phyloP scores from a whole-genome alignment of 2,888 invertebrate genomes.

The Clanis bilineata region DNA sequence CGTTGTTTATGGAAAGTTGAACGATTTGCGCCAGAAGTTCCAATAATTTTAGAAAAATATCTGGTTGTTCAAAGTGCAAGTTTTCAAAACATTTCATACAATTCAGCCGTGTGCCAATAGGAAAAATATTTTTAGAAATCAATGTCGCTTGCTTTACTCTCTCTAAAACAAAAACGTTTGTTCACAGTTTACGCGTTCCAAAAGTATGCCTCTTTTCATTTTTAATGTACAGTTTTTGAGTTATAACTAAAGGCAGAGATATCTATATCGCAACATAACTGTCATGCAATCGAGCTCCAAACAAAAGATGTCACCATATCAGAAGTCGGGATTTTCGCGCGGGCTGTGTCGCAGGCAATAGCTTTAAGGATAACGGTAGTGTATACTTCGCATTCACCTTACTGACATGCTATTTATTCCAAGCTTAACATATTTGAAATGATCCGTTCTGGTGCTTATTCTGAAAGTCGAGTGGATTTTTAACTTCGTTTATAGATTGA shows the following conservation, averaged over 20 bases:
- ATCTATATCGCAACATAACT: neutral
- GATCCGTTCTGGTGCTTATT: neutral
- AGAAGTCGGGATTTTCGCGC: neutral
- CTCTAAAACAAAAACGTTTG: too few species aligned
- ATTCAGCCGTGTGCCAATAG: too few species aligned
- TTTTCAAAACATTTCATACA: too few species aligned
- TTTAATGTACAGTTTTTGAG: neutral
- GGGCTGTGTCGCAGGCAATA: neutral
- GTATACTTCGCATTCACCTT: neutral
- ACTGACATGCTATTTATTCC: slow-evolving; percentile 1
- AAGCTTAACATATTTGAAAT: neutral
- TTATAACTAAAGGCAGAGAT: neutral
- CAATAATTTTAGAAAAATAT: too few species aligned
- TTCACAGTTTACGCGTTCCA: neutral
- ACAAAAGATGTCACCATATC: slow-evolving; percentile 7
- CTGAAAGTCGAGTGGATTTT: too few species aligned
- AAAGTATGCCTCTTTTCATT: neutral
- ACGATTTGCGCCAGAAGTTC: too few species aligned
- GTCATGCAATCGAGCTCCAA: neutral
- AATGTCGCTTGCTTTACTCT: too few species aligned
- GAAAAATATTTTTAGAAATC: too few species aligned
- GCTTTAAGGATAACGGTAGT: slow-evolving; percentile 6
- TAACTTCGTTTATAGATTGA: too few species aligned
- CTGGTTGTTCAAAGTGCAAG: too few species aligned
- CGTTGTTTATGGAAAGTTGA: too few species aligned